Base-by-base conservation (phyloP, 2,113 vertebrate species). In the Origma solitaria region DNA sequence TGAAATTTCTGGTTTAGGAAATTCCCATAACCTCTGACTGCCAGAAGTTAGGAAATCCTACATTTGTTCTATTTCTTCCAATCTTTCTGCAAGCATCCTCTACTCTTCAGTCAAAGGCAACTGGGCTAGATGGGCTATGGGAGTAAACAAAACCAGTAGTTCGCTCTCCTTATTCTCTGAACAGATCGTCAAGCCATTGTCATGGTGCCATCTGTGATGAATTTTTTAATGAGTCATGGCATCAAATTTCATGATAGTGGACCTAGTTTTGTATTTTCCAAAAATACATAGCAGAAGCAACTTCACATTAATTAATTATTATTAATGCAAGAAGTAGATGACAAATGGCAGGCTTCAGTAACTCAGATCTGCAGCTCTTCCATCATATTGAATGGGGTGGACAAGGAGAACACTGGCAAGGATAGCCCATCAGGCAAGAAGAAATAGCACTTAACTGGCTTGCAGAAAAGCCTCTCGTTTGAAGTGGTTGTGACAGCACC, bases 1-100 rank as follows among this genome's bases (percentile, higher is more conserved):
- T 83, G 92, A 86, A 95, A 94, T 86, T 82, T 94, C 80, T 78
- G 65, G 80, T 85, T 95, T 90, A 86, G 88, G 88, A 95, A 94
- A 90, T 88, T 92, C 91, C 64, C 83, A 68, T 62, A 75, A 73
- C 51, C 60, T 90, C 76, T 7, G 27, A 37, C 58, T 84, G 91
- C 83, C 91, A 93, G 80, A 75, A 92, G 47, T 92, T 84, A 81
- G 42, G 76, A 95, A 92, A 88, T 75, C 40, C 86, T 78, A 80
- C 61, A n/a, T 85, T 80, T 53, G 18, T 45, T 40, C 57, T 64
- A 24, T 92, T 94, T 61, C 82, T 93, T 90, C 40, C 65, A 93
- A 30, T 50, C 54, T 54, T 80, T 73, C 77, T 71, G 76, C 49
- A 58, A 54, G 45, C 35, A 88, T 62, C 64, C 31, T 90, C 54